phyloP scores from a whole-genome alignment of 2,797 vertebrate species.

The Crax fasciolata region DNA sequence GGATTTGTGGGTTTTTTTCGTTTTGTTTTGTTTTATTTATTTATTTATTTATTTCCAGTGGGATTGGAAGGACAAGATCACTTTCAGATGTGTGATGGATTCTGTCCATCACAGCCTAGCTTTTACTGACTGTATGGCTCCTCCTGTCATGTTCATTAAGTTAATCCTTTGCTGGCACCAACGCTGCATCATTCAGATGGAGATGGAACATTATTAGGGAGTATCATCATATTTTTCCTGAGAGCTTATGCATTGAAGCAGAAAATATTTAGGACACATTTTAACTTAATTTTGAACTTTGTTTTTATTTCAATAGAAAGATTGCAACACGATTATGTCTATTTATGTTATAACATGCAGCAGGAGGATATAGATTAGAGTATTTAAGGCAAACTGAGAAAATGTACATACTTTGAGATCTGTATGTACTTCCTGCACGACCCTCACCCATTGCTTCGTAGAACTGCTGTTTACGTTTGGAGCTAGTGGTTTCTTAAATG shows the following conservation, averaged over 20 bases:
- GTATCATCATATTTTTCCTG: background rate
- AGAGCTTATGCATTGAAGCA: background rate
- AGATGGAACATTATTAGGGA: background rate
- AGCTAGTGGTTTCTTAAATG: slow-evolving; percentile 60
- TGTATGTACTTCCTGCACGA: background rate
- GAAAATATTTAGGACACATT: background rate
- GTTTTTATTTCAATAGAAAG: slow-evolving; percentile 1
- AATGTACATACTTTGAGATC: background rate
- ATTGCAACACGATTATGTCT: background rate
- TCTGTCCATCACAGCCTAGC: background rate
- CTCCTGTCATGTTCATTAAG: background rate
- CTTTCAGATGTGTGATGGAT: background rate
- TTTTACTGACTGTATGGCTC: slow-evolving; percentile 8
- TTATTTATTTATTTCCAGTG: background rate
- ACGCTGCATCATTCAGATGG: background rate
- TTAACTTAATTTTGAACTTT: background rate
- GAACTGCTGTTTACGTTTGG: slow-evolving; percentile 38
- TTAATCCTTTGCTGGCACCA: slow-evolving; percentile 28
- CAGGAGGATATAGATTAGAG: background rate
- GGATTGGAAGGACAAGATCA: background rate
- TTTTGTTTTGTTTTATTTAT: too few relatives aligned
- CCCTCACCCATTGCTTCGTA: slow-evolving; percentile 20
- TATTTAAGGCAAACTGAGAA: slow-evolving; percentile 30
- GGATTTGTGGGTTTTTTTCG: background rate
- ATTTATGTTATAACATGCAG: background rate